phyloP scores from a whole-genome alignment of 2,797 vertebrate genomes.

The Masticophis lateralis region DNA sequence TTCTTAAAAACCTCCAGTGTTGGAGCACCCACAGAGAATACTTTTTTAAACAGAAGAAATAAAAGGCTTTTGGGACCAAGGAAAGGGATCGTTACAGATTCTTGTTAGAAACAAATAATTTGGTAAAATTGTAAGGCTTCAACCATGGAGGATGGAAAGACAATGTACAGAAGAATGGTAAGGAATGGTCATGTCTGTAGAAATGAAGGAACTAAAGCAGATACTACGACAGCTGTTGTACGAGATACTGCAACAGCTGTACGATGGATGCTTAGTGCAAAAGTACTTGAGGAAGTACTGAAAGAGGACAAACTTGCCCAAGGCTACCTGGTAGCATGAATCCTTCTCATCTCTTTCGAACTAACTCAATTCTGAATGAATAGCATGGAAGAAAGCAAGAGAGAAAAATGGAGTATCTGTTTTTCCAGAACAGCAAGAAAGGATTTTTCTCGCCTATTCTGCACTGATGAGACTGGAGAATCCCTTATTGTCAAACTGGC shows the following conservation, averaged over 20 bases:
- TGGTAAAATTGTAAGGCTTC: background rate
- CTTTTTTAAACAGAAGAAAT: too few species aligned
- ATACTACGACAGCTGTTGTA: background rate
- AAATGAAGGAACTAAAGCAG: background rate
- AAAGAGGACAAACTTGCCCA: background rate
- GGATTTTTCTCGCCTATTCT: background rate
- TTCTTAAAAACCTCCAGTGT: too few species aligned
- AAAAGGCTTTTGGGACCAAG: too few species aligned
- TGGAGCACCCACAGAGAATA: too few species aligned
- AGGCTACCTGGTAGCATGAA: background rate
- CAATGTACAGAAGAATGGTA: background rate
- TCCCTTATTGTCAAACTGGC: background rate
- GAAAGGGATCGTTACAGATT: background rate
- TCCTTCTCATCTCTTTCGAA: background rate
- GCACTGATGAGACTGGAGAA: background rate
- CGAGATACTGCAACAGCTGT: background rate
- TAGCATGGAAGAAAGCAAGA: background rate
- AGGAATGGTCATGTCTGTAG: background rate
- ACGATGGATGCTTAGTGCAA: background rate
- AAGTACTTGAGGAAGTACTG: background rate
- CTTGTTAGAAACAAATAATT: background rate
- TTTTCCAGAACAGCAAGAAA: background rate
- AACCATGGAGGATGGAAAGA: background rate
- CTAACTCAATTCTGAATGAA: background rate
- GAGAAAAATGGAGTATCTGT: background rate